phyloP scores from a whole-genome alignment of 2,797 vertebrate genomes.

The Siniperca obscura region DNA sequence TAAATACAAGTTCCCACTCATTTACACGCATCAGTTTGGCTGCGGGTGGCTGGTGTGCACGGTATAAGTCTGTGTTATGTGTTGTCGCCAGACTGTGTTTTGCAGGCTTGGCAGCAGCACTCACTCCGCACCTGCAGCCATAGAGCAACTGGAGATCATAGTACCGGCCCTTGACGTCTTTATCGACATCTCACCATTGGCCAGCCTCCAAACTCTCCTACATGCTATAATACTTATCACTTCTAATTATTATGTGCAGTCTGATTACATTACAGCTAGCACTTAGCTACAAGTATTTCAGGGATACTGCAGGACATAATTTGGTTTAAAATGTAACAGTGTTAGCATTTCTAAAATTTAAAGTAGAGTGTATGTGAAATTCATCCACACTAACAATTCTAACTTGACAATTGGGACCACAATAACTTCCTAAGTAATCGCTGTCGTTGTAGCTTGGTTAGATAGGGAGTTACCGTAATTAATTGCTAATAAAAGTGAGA shows the following conservation, averaged over 20 bases:
- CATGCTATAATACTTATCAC: constrained; percentile 44
- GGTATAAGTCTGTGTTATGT: constrained; percentile 89
- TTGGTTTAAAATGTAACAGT: background rate
- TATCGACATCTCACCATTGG: constrained; percentile 83
- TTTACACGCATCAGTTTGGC: constrained; percentile 53
- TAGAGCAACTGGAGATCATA: constrained; percentile 93
- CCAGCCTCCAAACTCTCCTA: constrained; percentile 89
- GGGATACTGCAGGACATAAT: background rate
- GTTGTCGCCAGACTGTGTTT: constrained; percentile 86
- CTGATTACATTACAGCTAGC: background rate
- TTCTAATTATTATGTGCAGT: background rate
- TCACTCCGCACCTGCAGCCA: constrained; percentile 90
- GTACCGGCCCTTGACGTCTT: constrained; percentile 94
- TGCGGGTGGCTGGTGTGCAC: constrained; percentile 87
- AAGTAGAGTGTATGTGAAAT: background rate
- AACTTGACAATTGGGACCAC: background rate
- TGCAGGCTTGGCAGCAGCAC: constrained; percentile 85
- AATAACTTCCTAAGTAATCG: background rate
- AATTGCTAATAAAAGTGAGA: background rate
- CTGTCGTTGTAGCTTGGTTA: background rate
- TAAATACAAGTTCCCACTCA: background rate
- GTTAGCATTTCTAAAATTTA: background rate
- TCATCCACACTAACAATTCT: background rate
- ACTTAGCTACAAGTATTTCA: background rate
- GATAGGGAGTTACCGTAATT: background rate